Conservation (phyloP, 2,888 invertebrate genomes). For the Pycnomerus fuliginosus region DNA sequence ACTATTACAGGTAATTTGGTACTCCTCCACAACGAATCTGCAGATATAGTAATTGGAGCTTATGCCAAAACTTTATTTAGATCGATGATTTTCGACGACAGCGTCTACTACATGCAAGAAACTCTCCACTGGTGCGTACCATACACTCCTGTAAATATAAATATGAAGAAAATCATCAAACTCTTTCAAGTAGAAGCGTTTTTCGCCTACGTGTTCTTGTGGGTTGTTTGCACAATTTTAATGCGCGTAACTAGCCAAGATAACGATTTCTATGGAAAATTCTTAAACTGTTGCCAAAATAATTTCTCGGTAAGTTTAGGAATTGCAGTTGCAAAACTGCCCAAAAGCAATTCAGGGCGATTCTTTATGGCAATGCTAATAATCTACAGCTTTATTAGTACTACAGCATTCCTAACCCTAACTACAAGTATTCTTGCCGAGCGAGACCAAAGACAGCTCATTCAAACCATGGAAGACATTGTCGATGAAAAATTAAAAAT, state of each 20-base stretch:
- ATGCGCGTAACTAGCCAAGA: neutral
- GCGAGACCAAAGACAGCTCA: neutral
- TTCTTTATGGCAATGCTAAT: neutral
- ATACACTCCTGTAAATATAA: neutral
- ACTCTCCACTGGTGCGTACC: constrained; percentile 27
- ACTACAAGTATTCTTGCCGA: too few species aligned
- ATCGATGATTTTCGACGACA: constrained; percentile 19
- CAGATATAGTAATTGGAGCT: constrained; percentile 4
- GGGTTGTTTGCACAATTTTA: neutral
- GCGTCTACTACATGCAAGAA: constrained; percentile 28
- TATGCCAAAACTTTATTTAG: neutral
- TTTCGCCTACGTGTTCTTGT: neutral
- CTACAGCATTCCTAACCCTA: constrained; percentile 1
- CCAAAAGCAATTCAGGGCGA: neutral
- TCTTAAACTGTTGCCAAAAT: neutral
- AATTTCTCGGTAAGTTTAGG: constrained; percentile 1
- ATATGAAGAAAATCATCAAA: constrained; percentile 1
- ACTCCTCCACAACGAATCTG: neutral
- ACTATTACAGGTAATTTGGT: constrained; percentile 20
- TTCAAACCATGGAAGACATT: neutral
- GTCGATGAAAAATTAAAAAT: neutral
- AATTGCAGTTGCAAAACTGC: neutral
- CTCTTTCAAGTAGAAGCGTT: neutral
- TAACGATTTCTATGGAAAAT: neutral
- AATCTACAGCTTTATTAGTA: neutral